A percentile compares a stretch with the other conserved stretches of the same genome.
Evolutionary conservation across 1,140 invertebrate genomes (phyloP).

Genomic region (Aplysia californica): DNA sequence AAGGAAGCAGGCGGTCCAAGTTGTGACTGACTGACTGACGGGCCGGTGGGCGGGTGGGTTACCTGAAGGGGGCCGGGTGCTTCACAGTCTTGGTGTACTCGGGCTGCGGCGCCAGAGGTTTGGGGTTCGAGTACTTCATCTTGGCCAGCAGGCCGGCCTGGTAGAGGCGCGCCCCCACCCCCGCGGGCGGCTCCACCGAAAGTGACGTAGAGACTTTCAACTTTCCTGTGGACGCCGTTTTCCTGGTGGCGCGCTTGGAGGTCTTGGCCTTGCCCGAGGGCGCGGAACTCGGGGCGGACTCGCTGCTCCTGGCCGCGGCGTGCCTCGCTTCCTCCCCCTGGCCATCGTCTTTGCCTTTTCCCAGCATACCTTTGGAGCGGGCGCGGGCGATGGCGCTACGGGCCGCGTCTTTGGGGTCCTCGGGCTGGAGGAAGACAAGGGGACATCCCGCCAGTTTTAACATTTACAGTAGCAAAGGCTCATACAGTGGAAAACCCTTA

Average conservation of each 20-base stretch:
- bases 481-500: no score
- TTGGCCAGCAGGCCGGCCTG: constrained; percentile 15
- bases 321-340: background rate
- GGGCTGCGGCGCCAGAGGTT: background rate
- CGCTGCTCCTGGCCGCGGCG: no score
- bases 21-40: no score
- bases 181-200: background rate
- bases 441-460: no score
- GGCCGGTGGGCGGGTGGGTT: background rate
- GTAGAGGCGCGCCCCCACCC: constrained; percentile 9
- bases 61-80: constrained; percentile 18
- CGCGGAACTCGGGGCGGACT: no score
- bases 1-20: no score
- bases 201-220: background rate
- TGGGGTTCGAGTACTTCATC: constrained; percentile 7
- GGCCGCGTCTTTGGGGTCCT: background rate
- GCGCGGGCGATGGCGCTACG: background rate
- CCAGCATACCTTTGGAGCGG: constrained; percentile 5
- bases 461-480: no score
- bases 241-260: no score
- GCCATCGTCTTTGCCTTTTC: background rate
- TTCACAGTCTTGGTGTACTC: constrained; percentile 12
- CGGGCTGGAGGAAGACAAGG: background rate
- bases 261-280: background rate
- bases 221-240: background rate